Percentiles rank a stretch among this genome's conserved stretches.
These are phyloP conservation scores for Drosophila histrio DNA, from an alignment of 2,888 invertebrate genomes.

Conservation along the genomic window DNA sequence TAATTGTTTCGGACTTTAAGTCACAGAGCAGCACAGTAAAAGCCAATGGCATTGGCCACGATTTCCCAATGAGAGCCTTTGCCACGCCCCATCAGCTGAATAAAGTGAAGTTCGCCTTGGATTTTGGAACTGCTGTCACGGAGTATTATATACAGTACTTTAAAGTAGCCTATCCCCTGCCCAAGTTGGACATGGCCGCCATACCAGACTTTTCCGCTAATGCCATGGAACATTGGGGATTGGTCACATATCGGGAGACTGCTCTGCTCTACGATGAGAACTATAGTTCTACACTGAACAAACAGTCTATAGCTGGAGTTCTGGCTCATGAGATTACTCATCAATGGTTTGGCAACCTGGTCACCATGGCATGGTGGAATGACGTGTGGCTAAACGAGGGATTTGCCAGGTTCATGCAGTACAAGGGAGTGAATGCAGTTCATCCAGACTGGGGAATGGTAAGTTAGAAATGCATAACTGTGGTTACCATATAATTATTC, in stretches of 20 bases:
- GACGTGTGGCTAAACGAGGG: slow-evolving; percentile 97
- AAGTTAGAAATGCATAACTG: not conserved
- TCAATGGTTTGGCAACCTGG: slow-evolving; percentile 96
- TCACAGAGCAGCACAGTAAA: slow-evolving; percentile 85
- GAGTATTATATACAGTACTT: slow-evolving; percentile 94
- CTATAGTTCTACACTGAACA: slow-evolving; percentile 90
- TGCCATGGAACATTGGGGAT: slow-evolving; percentile 98
- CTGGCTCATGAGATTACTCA: slow-evolving; percentile 97
- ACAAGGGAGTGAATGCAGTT: slow-evolving; percentile 89
- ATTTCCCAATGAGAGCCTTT: slow-evolving; percentile 89
- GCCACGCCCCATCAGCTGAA: slow-evolving; percentile 90
- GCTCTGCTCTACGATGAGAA: slow-evolving; percentile 90
- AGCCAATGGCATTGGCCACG: slow-evolving; percentile 85
- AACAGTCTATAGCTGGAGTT: slow-evolving; percentile 90
- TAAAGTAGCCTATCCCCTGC: slow-evolving; percentile 92
- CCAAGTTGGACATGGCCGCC: slow-evolving; percentile 88
- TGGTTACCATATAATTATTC: too few relatives aligned
- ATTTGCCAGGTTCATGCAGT: slow-evolving; percentile 94
- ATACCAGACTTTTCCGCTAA: slow-evolving; percentile 85
- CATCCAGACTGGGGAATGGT: slow-evolving; percentile 93
- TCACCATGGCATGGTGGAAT: slow-evolving; percentile 96
- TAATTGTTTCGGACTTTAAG: slow-evolving; percentile 95
- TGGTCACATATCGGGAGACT: slow-evolving; percentile 95
- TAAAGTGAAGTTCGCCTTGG: slow-evolving; percentile 90
- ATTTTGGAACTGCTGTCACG: slow-evolving; percentile 89